Evolutionary conservation across 2,113 vertebrate genomes (phyloP).

Genomic region (Miniopterus natalensis): DNA sequence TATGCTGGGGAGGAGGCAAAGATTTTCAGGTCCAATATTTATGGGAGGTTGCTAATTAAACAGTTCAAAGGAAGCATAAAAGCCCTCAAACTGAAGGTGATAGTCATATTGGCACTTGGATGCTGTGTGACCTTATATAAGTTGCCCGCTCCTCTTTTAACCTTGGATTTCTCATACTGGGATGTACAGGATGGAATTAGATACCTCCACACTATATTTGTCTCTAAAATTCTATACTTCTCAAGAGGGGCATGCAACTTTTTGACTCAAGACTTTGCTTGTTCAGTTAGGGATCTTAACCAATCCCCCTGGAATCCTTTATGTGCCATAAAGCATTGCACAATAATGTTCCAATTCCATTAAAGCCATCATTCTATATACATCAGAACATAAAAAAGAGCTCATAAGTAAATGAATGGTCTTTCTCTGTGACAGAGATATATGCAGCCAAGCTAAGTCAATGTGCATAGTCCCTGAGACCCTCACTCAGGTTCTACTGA

Average conservation of each 20-base stretch:
- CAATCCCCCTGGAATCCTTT: not conserved
- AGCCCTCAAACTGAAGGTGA: not conserved
- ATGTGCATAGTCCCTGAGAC: no score
- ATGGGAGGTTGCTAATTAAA: not conserved
- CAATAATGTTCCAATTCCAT: not conserved
- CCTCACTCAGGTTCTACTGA: not conserved
- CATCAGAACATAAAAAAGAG: not conserved
- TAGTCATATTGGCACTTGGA: not conserved
- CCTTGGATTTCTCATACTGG: not conserved
- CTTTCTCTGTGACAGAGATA: not conserved
- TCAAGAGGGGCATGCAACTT: not conserved
- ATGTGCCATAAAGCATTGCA: not conserved
- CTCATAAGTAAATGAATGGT: not conserved
- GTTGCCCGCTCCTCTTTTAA: not conserved
- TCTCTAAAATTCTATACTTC: not conserved
- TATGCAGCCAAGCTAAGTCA: not conserved
- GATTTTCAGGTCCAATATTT: not conserved
- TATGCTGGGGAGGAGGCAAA: not conserved
- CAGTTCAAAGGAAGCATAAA: not conserved
- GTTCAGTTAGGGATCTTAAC: not conserved
- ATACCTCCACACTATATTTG: not conserved
- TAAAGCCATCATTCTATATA: not conserved
- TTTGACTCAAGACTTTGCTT: not conserved
- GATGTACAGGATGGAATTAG: not conserved
- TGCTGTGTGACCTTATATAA: not conserved